Evolutionary conservation across 2,113 vertebrate genomes (phyloP).

Genomic region (Chaetorhynchus papuensis): DNA sequence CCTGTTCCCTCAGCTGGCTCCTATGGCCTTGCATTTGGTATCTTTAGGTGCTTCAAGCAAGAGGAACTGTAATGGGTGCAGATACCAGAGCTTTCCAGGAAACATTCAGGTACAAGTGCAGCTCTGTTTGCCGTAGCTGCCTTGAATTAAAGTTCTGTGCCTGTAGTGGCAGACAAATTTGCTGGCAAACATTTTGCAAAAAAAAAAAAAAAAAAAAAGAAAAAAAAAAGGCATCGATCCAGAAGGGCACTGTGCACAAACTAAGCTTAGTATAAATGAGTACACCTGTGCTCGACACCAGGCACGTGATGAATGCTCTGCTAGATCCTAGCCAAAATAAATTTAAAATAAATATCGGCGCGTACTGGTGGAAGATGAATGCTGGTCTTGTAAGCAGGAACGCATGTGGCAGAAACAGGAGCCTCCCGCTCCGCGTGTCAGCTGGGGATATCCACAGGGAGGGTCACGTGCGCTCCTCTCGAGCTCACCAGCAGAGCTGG

Average conservation of each 20-base stretch:
- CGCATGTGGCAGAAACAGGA: neutral
- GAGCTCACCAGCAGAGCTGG: constrained; percentile 1
- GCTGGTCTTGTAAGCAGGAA: constrained; percentile 17
- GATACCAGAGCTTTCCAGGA: constrained; percentile 44
- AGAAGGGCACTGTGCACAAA: constrained; percentile 14
- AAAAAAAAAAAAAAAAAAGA: neutral
- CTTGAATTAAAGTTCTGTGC: constrained; percentile 40
- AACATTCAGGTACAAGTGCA: neutral
- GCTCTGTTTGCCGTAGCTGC: neutral
- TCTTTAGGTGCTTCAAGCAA: neutral
- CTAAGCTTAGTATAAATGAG: neutral
- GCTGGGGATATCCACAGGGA: constrained; percentile 39
- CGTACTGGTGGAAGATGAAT: neutral
- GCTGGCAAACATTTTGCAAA: neutral
- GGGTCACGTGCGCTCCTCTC: neutral
- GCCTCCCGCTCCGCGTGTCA: neutral
- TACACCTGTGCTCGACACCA: constrained; percentile 18
- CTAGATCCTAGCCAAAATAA: constrained; percentile 28
- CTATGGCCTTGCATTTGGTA: neutral
- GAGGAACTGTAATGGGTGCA: neutral
- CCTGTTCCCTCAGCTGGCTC: neutral
- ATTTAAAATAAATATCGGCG: neutral
- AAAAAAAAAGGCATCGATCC: neutral
- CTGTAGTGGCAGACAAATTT: constrained; percentile 1
- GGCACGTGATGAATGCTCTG: constrained; percentile 35